These are phyloP conservation scores for Tragelaphus strepsiceros DNA, from an alignment of 2,113 vertebrate species.

Conservation along the genomic window DNA sequence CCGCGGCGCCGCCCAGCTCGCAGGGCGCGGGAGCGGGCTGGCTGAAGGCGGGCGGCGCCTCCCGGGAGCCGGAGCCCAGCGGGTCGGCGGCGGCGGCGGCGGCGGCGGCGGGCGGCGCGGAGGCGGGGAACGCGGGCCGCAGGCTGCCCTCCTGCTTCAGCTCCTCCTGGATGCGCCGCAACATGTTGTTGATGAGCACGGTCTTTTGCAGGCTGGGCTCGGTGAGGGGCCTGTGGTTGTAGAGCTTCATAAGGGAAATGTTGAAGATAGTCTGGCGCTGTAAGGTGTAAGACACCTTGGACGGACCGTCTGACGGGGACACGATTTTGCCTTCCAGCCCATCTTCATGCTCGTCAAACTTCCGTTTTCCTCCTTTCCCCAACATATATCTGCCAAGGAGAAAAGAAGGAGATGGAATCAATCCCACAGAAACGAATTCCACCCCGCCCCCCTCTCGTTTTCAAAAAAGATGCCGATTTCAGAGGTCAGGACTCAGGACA, in stretches of 20 bases:
- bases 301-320: conserved; percentile 88
- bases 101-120: conserved; percentile 85
- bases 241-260: conserved; percentile 99
- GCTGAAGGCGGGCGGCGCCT: conserved; percentile 88
- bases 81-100: conserved; percentile 84
- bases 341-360: conserved; percentile 99
- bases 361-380: conserved; percentile 99
- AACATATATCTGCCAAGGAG: conserved; percentile 96
- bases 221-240: conserved; percentile 91
- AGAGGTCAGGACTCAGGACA: not conserved
- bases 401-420: conserved; percentile 35
- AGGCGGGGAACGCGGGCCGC: conserved; percentile 86
- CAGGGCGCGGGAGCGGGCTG: conserved; percentile 73
- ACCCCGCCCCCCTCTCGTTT: not conserved
- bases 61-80: conserved; percentile 88
- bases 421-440: not conserved
- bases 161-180: conserved; percentile 98
- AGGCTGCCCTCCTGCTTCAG: conserved; percentile 95
- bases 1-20: conserved; percentile 77
- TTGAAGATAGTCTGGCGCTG: conserved; percentile 99
- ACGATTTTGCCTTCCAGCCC: conserved; percentile 98
- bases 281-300: conserved; percentile 98
- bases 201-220: conserved; percentile 97
- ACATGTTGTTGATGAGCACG: conserved; percentile 98
- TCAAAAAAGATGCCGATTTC: not conserved